These are phyloP conservation scores for Meliscaeva auricollis DNA, from an alignment of 2,888 invertebrate genomes.

Conservation along the genomic window DNA sequence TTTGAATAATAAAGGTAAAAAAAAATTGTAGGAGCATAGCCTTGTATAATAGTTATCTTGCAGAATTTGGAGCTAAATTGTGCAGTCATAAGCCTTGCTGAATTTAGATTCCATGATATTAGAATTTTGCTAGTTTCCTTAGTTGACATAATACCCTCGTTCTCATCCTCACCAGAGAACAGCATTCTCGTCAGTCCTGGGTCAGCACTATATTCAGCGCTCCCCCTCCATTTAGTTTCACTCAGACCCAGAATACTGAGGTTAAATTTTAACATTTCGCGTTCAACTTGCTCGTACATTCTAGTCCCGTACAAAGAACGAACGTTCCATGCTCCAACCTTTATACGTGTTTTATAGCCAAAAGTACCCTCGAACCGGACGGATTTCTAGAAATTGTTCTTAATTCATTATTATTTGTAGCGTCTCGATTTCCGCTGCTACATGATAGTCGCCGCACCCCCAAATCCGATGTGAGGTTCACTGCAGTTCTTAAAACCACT, in stretches of 20 bases:
- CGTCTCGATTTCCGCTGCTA: too few relatives aligned
- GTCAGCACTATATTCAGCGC: neutral
- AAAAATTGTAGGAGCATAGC: too few relatives aligned
- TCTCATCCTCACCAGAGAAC: neutral
- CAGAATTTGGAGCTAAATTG: neutral
- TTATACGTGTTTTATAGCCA: conserved; percentile 1
- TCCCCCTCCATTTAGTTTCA: neutral
- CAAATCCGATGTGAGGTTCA: neutral
- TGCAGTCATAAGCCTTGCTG: neutral
- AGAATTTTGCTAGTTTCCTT: neutral
- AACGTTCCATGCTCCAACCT: neutral
- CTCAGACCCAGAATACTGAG: neutral
- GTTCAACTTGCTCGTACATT: neutral
- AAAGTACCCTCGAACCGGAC: neutral
- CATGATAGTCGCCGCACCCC: neutral
- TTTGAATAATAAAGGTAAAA: too few relatives aligned
- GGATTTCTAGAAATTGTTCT: neutral
- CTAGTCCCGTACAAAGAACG: neutral
- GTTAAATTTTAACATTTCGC: neutral
- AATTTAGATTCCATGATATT: neutral
- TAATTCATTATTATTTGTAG: too few relatives aligned
- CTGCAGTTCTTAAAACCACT: neutral
- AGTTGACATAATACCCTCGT: neutral
- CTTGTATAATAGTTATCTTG: neutral
- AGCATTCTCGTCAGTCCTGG: neutral